Base-by-base conservation (phyloP, 2,888 invertebrate genomes). In the Pyralis farinalis region DNA sequence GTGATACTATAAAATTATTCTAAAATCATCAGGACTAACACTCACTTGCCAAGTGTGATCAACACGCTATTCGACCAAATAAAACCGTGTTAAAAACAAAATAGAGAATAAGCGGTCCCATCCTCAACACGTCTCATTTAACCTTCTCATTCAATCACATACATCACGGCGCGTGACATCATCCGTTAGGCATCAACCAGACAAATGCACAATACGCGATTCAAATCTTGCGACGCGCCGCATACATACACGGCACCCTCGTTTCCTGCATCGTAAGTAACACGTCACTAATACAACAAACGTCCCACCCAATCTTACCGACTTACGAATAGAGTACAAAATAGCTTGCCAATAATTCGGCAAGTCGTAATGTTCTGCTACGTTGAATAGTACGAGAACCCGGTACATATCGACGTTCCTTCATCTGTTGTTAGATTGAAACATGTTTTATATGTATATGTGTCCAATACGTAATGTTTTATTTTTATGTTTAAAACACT, bases 251-350 rank as follows among this genome's bases (percentile, higher is more conserved):
- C 63, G 76, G 79, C 81, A 83, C 78, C 84, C 82, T 75, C 76
- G 73, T 67, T 83, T 84, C 82, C 83, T 82, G 80, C 71, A 75
- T 71, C 70, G 69, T 75, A 76, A 80, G 71, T 78, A 71, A 72
- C 71, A 72, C 72, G 73, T 73, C 72, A 73, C 71, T 65, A 58
- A 59, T 65, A 70, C 71, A 63, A 66, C 60, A 73, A 68, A 68
- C 48, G 47, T 44, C 63, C 44, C 60, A 47, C 62, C 47, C 42
- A 41, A 38, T 53, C 63, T 61, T 71, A 68, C 43, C 8, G 7
- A 33, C 10, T 49, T 49, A 46, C 40, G 46, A 50, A 63, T 75
- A 81, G 55, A 68, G 80, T 63, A 42, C 63, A 68, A 69, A 70
- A 54, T 81, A 51, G 69, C 57, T 47, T 50, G 49, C 47, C 57